Base-by-base conservation (phyloP, 2,113 vertebrate genomes). In the Hiodon tergisus region DNA sequence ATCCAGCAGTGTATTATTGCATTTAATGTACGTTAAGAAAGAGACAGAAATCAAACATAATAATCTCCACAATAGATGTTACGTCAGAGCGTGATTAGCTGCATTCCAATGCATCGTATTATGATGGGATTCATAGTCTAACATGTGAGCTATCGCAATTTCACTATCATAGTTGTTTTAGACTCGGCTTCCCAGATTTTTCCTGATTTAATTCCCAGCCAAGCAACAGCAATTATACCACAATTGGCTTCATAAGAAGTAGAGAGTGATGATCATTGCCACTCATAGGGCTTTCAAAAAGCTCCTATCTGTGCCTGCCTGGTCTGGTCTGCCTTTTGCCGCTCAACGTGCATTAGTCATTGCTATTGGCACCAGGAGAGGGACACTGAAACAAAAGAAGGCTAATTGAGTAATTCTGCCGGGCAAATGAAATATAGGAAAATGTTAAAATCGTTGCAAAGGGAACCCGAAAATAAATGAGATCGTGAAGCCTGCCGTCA, bases 151-250 rank as follows among this genome's bases (percentile, higher is more conserved):
- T 77, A 74, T 77, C 73, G 76, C 71, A 55, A 63, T 71, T 78
- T 78, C 76, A 82, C 80, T 78, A 77, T 71, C 60, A 77, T 78
- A 71, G 71, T 78, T 71, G 31, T 77, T 83, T 81, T 75, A 80
- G 71, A 47, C 51, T 58, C 60, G 50, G 61, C 73, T 76, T 57
- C 70, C 76, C 66, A 51, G 70, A 55, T 63, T 74, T 68, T 70
- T 58, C 68, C 62, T 72, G 67, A 61, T 76, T 78, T 77, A 77
- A 81, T 78, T 77, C 78, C 73, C 63, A 78, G 72, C 65, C 67
- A 70, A 13, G 78, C 78, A 77, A 80, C 67, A 17, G 67, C 76
- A 83, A 76, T 80, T 81, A 76, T 80, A 73, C 76, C 74, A 78
- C 74, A 78, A 76, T 75, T 79, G 77, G 75, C 75, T 77, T 66